phyloP scores from a whole-genome alignment of 1,140 invertebrate genomes.

The Trichonephila clavata region DNA sequence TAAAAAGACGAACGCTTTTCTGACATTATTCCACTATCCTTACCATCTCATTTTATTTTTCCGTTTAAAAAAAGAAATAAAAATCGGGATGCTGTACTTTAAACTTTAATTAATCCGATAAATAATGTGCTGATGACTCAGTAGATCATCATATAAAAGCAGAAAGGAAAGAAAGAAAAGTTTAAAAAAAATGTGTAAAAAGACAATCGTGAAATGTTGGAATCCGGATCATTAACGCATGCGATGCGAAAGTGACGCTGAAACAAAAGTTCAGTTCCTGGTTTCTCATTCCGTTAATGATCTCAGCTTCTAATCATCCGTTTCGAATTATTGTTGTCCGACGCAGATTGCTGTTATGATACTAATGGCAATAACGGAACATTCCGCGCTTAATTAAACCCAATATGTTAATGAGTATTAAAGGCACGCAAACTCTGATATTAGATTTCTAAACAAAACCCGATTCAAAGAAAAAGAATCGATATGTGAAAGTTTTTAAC shows the following conservation, averaged over 20 bases:
- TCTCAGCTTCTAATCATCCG: conserved; percentile 62
- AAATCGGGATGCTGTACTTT: neutral
- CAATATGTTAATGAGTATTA: conserved; percentile 68
- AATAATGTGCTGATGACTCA: conserved; percentile 54
- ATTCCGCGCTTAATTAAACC: conserved; percentile 62
- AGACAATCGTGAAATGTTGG: conserved; percentile 20
- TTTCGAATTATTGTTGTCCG: conserved; percentile 69
- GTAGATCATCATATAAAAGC: conserved; percentile 18
- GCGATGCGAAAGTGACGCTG: neutral
- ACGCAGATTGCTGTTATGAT: conserved; percentile 48
- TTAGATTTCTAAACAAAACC: conserved; percentile 14
- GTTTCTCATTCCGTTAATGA: conserved; percentile 73
- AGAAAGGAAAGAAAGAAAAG: conserved; percentile 15
- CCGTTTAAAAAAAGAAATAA: neutral
- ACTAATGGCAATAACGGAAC: conserved; percentile 58
- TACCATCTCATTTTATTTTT: conserved; percentile 37
- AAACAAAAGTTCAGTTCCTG: conserved; percentile 63
- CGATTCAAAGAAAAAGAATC: conserved; percentile 11
- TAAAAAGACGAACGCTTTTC: conserved; percentile 7
- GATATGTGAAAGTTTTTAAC: conserved; percentile 17
- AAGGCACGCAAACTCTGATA: neutral
- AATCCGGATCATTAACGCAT: conserved; percentile 57
- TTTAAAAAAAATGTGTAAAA: neutral
- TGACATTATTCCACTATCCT: conserved; percentile 17
- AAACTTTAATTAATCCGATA: conserved; percentile 71